These are phyloP conservation scores for Hybognathus amarus DNA, from an alignment of 2,797 vertebrate genomes.

Conservation along the genomic window DNA sequence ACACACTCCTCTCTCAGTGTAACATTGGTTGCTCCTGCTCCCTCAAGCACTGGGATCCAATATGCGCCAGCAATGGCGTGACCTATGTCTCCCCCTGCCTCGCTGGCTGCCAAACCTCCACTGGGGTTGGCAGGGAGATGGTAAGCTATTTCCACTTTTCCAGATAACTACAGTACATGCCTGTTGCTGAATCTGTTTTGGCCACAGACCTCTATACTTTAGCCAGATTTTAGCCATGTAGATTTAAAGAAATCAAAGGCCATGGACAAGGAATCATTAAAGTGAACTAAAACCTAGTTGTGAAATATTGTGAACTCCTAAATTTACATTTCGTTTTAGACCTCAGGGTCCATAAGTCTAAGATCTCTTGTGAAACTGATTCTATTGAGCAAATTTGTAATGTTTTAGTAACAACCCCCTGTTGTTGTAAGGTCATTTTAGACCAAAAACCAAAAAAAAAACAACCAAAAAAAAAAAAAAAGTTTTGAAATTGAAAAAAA, in stretches of 20 bases:
- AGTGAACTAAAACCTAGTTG: neutral
- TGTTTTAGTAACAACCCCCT: neutral
- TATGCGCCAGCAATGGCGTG: conserved; percentile 87
- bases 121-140: conserved; percentile 75
- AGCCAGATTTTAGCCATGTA: neutral
- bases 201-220: neutral
- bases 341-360: neutral
- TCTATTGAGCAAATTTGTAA: neutral
- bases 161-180: no score
- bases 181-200: neutral
- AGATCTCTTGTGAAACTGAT: neutral
- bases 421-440: no score
- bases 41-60: conserved; percentile 88
- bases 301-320: neutral
- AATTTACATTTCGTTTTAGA: neutral
- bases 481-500: no score
- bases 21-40: conserved; percentile 88
- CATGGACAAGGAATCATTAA: neutral
- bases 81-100: conserved; percentile 92
- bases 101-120: conserved; percentile 85
- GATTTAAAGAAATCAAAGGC: neutral
- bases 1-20: conserved; percentile 85
- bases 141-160: conserved; percentile 72
- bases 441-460: no score
- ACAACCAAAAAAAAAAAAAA: no score